Evolutionary conservation across 2,113 vertebrate genomes (phyloP), one percentile per base, ranked within the genome.

Genomic region (Mesoclemmys tuberculata): DNA sequence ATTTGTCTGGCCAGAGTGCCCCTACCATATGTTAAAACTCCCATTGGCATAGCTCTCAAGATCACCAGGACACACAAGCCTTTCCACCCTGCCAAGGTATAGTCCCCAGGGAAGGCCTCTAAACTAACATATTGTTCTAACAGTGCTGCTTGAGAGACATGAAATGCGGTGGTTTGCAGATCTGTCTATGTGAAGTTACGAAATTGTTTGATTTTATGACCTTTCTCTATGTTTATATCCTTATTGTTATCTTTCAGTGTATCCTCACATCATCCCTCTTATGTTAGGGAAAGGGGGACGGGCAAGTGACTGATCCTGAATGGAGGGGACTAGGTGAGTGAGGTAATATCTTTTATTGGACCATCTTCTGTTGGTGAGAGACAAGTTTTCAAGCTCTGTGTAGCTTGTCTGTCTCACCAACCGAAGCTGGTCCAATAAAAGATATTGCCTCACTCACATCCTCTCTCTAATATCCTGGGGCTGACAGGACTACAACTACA

Each of bases 201-300:
- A 12, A 93, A 84, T 95, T 89, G 24, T 85, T 96, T 93, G 87
- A 94, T 96, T 94, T 95, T 95, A 93, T 41, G 24, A 93, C 79
- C 22, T 55, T 21, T 94, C 85, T 87, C 46, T 35, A 85, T 91
- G 86, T 88, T 90, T n/a, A 22, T 88, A 91, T 1, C 4, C 71
- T 93, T 96, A 82, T 87, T 93, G 85, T 71, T 61, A 44, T 9
- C 18, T 89, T 95, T 96, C 96, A 96, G 81, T 90, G 80, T 52
- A 93, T 85, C 49, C 8, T 96, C 84, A 81, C 29, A 88, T n/a
- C 38, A 0, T 85, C 90, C 83, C 55, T 75, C 92, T 91, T 95
- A 10, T 75, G 91, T 93, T 90, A 96, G 88, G 85, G 31, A 88
- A 88, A 94, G 51, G 81, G 90, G 90, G 81, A 38, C 1, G 93